Base-by-base conservation (phyloP, 2,888 invertebrate species). In the Sesamia inferens region DNA sequence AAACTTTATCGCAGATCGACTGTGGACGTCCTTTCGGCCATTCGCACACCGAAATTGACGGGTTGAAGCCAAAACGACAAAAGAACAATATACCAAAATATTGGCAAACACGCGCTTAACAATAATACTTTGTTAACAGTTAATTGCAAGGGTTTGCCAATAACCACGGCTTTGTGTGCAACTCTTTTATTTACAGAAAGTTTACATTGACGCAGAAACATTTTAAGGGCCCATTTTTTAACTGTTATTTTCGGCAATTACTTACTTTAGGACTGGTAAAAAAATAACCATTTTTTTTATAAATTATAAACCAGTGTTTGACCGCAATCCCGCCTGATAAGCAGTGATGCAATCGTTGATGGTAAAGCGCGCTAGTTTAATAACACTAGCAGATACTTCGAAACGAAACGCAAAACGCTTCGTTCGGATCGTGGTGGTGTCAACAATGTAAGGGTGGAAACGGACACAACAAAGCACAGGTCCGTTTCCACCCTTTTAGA, bases 71-170 rank as follows among this genome's bases (percentile, higher is more conserved):
- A 88, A 88, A 88, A 88, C 85, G 81, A 89, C 88, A 88, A 90
- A 88, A 89, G 88, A 86, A 93, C 92, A 94, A 92, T 90, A 86
- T 82, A 82, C 82, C 87, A 82, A 90, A 92, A 90, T 92, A 90
- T 93, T 91, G 88, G 91, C 92, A 92, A 95, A 93, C 93, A 92
- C 85, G 87, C 87, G 82, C 82, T 81, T 85, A 80, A 85, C 88
- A 84, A 88, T 87, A 90, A 90, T 88, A 92, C 91, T 91, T 90
- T 92, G 93, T 93, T 90, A 90, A 90, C 89, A 83, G 90, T 90
- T 93, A 93, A 94, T 93, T 93, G 94, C 92, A 94, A 93, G 94
- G 93, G 95, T 94, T 95, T 89, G 92, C 90, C 91, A 93, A 93
- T 92, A 92, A 92, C 90, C 86, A 79, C 66, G 79, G 85, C 89